Percentiles rank a stretch among this genome's conserved stretches.
Conservation (phyloP, 1,140 invertebrate genomes). For the Pogonomyrmex barbatus region DNA sequence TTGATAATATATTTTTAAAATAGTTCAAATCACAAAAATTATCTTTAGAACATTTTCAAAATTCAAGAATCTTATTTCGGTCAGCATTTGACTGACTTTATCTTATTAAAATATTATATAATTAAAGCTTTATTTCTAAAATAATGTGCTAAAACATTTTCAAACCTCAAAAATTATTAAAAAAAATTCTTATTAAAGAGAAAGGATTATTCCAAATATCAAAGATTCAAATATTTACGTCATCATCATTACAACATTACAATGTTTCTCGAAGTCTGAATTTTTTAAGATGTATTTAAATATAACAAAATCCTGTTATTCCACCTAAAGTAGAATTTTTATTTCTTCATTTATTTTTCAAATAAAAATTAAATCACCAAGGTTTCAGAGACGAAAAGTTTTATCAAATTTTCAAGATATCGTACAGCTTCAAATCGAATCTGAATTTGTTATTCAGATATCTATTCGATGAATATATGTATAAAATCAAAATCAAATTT, state of each 20-base stretch:
- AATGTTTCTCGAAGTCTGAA: not conserved
- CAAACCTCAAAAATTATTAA: too few species aligned
- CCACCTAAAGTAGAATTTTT: not conserved
- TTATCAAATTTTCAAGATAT: not conserved
- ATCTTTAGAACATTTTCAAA: not conserved
- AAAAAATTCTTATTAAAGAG: too few species aligned
- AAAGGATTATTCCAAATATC: too few species aligned
- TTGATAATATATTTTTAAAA: too few species aligned
- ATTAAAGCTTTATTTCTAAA: too few species aligned
- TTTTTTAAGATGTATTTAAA: not conserved
- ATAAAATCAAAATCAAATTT: not conserved
- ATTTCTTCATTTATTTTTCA: not conserved
- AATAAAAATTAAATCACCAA: not conserved
- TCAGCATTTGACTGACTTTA: not conserved
- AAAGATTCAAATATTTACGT: too few species aligned
- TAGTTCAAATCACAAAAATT: too few species aligned
- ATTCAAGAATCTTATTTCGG: not conserved
- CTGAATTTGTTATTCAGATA: constrained; percentile 2
- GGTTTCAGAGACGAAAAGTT: not conserved
- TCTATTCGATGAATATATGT: not conserved
- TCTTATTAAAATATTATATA: not conserved
- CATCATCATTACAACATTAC: too few species aligned
- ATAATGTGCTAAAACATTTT: too few species aligned
- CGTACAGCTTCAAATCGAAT: not conserved
- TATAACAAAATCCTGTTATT: not conserved